Evolutionary conservation across 2,113 vertebrate species (phyloP).

Genomic region (Cyanoramphus novaezelandiae): DNA sequence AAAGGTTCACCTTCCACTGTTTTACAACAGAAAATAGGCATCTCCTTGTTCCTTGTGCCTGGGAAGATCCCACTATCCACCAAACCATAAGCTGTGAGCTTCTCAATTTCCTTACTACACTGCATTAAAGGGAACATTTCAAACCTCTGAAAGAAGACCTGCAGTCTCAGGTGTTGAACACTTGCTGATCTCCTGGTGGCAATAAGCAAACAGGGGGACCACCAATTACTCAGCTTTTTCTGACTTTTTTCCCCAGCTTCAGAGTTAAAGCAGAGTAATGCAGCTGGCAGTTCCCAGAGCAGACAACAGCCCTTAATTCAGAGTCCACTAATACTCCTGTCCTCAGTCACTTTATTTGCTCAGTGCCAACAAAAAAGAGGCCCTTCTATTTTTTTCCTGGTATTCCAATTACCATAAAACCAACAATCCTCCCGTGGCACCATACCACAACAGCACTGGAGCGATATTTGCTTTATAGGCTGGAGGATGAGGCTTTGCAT

Average conservation of each 20-base stretch:
- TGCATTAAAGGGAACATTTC: background rate
- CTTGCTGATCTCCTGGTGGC: background rate
- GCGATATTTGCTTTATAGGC: background rate
- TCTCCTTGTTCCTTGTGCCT: background rate
- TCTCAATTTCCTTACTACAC: background rate
- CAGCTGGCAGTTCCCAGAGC: background rate
- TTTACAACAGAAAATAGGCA: background rate
- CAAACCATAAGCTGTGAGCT: rapidly evolving
- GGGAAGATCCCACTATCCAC: background rate
- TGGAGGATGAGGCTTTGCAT: background rate
- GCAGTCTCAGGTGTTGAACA: background rate
- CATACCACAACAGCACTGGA: background rate
- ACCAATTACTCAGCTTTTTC: background rate
- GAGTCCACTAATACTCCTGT: background rate
- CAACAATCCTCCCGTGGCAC: rapidly evolving
- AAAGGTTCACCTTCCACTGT: background rate
- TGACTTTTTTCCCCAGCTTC: background rate
- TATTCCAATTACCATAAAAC: background rate
- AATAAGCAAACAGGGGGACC: background rate
- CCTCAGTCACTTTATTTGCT: background rate
- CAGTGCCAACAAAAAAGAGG: background rate
- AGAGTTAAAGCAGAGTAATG: background rate
- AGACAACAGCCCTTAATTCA: background rate
- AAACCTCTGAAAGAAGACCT: background rate
- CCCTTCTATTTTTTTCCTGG: background rate